phyloP scores from a whole-genome alignment of 2,113 vertebrate genomes.

The Xenopus tropicalis region UCB_Xtro_10.0 CM004445.2:40582501-40583000 shows the following conservation, averaged over 20 bases:
- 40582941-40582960: too few relatives aligned
- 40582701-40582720: neutral
- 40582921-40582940: too few relatives aligned
- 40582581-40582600: neutral
- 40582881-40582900: too few relatives aligned
- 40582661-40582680: neutral
- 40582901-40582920: too few relatives aligned
- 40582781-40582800: constrained; percentile 25
- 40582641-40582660: neutral
- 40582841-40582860: too few relatives aligned
- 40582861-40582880: too few relatives aligned
- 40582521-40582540: too few relatives aligned
- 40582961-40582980: too few relatives aligned
- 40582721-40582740: neutral
- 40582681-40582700: neutral
- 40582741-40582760: neutral
- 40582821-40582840: too few relatives aligned
- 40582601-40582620: neutral
- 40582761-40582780: constrained; percentile 52
- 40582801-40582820: too few relatives aligned
- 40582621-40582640: neutral
- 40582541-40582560: too few relatives aligned
- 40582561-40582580: neutral
- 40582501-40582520: neutral
- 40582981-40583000: too few relatives aligned